A percentile compares a stretch with the other conserved stretches of the same genome.
Evolutionary conservation across 2,888 invertebrate genomes (phyloP).

Genomic region (Acleris literana): DNA sequence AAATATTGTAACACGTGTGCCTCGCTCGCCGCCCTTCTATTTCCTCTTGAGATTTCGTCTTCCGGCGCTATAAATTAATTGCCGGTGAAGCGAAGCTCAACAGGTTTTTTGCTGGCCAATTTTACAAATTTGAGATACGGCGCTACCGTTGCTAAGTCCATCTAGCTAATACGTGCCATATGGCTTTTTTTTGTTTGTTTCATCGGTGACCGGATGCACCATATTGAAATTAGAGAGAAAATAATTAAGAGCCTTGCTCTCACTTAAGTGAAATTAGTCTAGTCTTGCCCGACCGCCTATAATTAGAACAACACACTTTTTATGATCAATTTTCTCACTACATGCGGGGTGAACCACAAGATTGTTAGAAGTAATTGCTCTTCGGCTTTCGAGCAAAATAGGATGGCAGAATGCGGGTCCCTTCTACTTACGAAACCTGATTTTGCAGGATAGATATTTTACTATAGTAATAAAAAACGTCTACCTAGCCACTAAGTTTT

Average conservation of each 20-base stretch:
- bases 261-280: conserved; percentile 56
- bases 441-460: conserved; percentile 49
- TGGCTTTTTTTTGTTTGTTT: conserved; percentile 54
- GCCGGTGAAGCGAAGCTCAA: conserved; percentile 54
- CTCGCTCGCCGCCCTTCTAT: conserved; percentile 71
- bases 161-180: conserved; percentile 57
- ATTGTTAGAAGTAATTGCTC: conserved; percentile 77
- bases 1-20: conserved; percentile 84
- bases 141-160: conserved; percentile 60
- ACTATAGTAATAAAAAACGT: conserved; percentile 54
- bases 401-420: conserved; percentile 69
- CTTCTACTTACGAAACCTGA: conserved; percentile 51
- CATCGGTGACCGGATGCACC: conserved; percentile 62
- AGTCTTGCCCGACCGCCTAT: conserved; percentile 57
- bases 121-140: conserved; percentile 60
- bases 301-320: conserved; percentile 72
- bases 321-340: conserved; percentile 71
- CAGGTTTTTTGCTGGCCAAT: conserved; percentile 64
- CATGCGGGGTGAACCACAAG: conserved; percentile 77
- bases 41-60: conserved; percentile 82
- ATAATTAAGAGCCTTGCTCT: conserved; percentile 58
- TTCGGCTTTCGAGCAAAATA: conserved; percentile 64
- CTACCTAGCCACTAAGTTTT: conserved; percentile 56
- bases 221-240: conserved; percentile 51
- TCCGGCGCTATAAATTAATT: conserved; percentile 81